Evolutionary conservation across 2,888 invertebrate genomes (phyloP), one percentile per base, ranked within the genome.

Genomic region (Cepaea hortensis): DNA sequence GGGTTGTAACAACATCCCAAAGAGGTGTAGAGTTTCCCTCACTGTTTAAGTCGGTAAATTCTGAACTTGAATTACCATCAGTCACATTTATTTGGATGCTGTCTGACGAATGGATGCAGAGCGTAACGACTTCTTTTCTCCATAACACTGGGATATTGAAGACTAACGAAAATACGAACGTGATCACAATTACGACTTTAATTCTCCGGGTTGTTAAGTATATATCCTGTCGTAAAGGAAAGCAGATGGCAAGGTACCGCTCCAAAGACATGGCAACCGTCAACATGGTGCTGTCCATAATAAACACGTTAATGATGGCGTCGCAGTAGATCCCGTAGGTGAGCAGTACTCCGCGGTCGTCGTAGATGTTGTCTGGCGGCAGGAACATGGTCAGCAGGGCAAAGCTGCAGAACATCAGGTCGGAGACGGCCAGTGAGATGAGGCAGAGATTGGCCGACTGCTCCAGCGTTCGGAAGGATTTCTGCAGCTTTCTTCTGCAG

Each of bases 391-490:
- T 96, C 95, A 93, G 96, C 96, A 75, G 96, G 96, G 92, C 93
- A 85, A 93, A 91, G n/a, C 93, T 85, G 89, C 93, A 93, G 87
- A 93, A 93, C 92, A 97, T 95, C 84, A 97, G 95, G 70, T 97
- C 97, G 20, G 97, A 97, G 4, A 96, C 96, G n/a, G 97, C 97
- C 93, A 97, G 96, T 84, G 97, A 97, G 96, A 95, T 93, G 46
- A 95, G 91, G 96, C 94, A 97, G 93, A 97, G 96, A 94, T 97
- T 97, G 73, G 97, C 97, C 0, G 96, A 96, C 75, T 97, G 97
- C 90, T 96, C 96, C 96, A 97, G 96, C 91, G 97, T 96, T 88
- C 96, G 96, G 90, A 93, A 91, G 9, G 93, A 92, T 73, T 91
- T 91, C 81, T 91, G 91, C 35, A 94, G 89, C 88, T 93, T 93